A percentile compares a stretch with the other conserved stretches of the same genome.
Conservation (phyloP, 1,140 invertebrate species). For the Drosophila novamexicana region DNA sequence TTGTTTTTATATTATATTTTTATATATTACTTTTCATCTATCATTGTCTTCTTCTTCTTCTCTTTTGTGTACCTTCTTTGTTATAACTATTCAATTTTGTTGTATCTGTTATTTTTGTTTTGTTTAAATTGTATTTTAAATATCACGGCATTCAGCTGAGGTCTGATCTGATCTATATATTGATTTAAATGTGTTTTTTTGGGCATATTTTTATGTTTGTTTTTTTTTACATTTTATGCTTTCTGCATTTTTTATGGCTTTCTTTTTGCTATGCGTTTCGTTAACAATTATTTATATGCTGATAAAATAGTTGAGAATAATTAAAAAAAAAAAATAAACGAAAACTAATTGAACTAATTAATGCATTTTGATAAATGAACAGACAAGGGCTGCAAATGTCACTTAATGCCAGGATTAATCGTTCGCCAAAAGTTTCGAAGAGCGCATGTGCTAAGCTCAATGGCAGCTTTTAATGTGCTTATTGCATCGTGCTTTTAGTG, state of each 20-base stretch:
- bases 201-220: constrained; percentile 21
- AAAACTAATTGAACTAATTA: constrained; percentile 33
- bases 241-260: constrained; percentile 22
- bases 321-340: constrained; percentile 4
- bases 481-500: neutral
- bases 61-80: constrained; percentile 14
- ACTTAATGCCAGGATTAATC: constrained; percentile 25
- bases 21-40: constrained; percentile 40
- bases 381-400: constrained; percentile 23
- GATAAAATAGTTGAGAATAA: constrained; percentile 10
- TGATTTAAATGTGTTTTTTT: constrained; percentile 47
- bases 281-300: constrained; percentile 37
- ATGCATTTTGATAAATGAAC: constrained; percentile 16
- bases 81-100: constrained; percentile 8
- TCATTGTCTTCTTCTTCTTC: neutral
- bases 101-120: constrained; percentile 40
- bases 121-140: constrained; percentile 72
- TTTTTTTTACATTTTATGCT: constrained; percentile 39
- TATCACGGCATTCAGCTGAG: constrained; percentile 84
- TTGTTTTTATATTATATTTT: constrained; percentile 48
- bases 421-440: neutral
- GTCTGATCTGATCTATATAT: constrained; percentile 80
- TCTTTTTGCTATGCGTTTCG: constrained; percentile 34
- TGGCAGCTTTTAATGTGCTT: neutral
- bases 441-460: neutral